These are phyloP conservation scores for Drosophila eugracilis DNA, from an alignment of 1,140 invertebrate genomes.

Conservation along the genomic window DNA sequence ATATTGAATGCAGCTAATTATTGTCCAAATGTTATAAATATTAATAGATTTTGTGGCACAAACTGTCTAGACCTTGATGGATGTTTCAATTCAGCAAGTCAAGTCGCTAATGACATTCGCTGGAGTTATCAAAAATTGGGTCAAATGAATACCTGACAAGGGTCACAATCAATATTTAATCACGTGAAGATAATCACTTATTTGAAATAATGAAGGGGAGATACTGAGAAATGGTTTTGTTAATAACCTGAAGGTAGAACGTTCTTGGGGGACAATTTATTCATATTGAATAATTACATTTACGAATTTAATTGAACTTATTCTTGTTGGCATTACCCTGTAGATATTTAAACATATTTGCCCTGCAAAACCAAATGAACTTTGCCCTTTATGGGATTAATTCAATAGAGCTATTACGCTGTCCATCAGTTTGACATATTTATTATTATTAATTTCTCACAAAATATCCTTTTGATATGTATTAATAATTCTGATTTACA, in stretches of 20 bases:
- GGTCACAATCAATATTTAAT: conserved; percentile 14
- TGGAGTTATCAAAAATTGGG: conserved; percentile 14
- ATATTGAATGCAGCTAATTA: conserved; percentile 37
- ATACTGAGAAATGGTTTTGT: not conserved
- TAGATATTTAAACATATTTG: too few relatives aligned
- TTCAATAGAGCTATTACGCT: conserved; percentile 13
- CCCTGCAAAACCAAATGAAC: not conserved
- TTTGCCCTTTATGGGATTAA: not conserved
- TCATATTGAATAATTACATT: not conserved
- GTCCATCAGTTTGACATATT: conserved; percentile 24
- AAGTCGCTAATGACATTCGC: conserved; percentile 18
- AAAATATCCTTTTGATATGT: not conserved
- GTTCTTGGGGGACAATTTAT: not conserved
- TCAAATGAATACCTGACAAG: not conserved
- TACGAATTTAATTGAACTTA: too few relatives aligned
- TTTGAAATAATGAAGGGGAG: not conserved
- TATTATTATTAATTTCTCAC: conserved; percentile 16
- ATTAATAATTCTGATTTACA: conserved; percentile 9
- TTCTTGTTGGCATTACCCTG: too few relatives aligned
- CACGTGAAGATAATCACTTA: conserved; percentile 6
- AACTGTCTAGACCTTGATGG: conserved; percentile 25
- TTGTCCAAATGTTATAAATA: conserved; percentile 36
- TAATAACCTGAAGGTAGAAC: not conserved
- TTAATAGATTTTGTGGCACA: conserved; percentile 14
- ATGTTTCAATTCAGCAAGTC: conserved; percentile 9